Percentiles rank a stretch among this genome's conserved stretches.
These are phyloP conservation scores for Rhodeus uyekii DNA, from an alignment of 2,797 vertebrate species.

Conservation along the genomic window DNA sequence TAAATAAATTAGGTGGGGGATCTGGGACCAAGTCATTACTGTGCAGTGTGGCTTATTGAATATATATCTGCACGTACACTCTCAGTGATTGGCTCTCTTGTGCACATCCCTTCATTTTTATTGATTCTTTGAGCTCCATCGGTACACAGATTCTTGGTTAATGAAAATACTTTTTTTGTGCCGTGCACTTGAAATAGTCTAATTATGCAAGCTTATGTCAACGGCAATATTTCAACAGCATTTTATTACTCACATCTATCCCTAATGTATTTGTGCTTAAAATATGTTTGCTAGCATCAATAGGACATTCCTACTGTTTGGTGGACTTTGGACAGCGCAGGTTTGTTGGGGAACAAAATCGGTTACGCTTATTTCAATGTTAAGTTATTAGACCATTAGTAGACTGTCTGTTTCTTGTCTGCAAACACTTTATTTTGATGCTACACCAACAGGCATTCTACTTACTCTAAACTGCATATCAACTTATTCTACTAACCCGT, in stretches of 20 bases:
- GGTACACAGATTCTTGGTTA: not conserved
- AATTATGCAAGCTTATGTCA: conserved; percentile 14
- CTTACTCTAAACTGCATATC: too few relatives aligned
- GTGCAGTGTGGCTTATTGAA: conserved; percentile 64
- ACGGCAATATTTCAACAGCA: not conserved
- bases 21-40: conserved; percentile 71
- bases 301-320: not conserved
- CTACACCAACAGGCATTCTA: too few relatives aligned
- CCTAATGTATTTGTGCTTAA: not conserved
- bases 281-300: not conserved
- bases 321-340: not conserved
- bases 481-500: too few relatives aligned
- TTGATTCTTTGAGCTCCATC: not conserved
- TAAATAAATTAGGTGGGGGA: conserved; percentile 69
- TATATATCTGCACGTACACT: conserved; percentile 47
- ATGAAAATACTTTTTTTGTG: not conserved
- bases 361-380: not conserved
- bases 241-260: not conserved
- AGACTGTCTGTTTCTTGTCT: not conserved
- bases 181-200: not conserved
- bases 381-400: too few relatives aligned
- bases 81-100: conserved; percentile 2
- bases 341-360: not conserved
- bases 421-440: too few relatives aligned
- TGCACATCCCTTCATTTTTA: conserved; percentile 20